These are phyloP conservation scores for Halcyon smyrnensis DNA, from an alignment of 2,797 vertebrate genomes.

Conservation along the genomic window DNA sequence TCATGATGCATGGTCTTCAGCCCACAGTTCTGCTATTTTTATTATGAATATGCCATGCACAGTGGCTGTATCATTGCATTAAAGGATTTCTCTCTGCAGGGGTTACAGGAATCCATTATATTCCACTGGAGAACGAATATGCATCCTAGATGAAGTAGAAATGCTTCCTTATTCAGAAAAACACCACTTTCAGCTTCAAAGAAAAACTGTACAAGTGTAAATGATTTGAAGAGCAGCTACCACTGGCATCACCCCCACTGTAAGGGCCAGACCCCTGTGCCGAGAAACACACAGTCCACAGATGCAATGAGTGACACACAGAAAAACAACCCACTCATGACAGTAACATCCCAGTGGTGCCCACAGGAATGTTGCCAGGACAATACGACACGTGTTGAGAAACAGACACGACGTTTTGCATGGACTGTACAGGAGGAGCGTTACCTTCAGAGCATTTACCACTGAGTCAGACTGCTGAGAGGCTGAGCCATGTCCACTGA, in stretches of 20 bases:
- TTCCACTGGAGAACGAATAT: neutral
- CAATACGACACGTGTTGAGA: slow-evolving; percentile 34
- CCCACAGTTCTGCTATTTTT: neutral
- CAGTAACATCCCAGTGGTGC: slow-evolving; percentile 17
- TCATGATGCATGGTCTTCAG: neutral
- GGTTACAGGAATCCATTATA: neutral
- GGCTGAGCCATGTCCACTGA: slow-evolving; percentile 81
- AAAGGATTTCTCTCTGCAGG: neutral
- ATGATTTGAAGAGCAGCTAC: neutral
- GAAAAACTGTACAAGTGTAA: neutral
- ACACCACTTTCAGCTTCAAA: neutral
- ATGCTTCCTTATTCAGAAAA: neutral
- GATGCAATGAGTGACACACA: slow-evolving; percentile 66
- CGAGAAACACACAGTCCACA: slow-evolving; percentile 43
- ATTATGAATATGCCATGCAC: neutral
- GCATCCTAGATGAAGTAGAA: neutral
- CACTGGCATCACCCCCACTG: neutral
- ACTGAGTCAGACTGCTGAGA: slow-evolving; percentile 83
- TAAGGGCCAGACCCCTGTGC: neutral
- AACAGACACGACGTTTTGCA: slow-evolving; percentile 65
- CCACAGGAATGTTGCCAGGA: slow-evolving; percentile 57
- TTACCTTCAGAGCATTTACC: slow-evolving; percentile 87
- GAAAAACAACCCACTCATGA: slow-evolving; percentile 10
- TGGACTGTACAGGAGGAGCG: slow-evolving; percentile 46
- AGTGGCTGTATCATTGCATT: neutral